Base-by-base conservation (phyloP, 2,888 invertebrate species). In the Oeneis ivallda region DNA sequence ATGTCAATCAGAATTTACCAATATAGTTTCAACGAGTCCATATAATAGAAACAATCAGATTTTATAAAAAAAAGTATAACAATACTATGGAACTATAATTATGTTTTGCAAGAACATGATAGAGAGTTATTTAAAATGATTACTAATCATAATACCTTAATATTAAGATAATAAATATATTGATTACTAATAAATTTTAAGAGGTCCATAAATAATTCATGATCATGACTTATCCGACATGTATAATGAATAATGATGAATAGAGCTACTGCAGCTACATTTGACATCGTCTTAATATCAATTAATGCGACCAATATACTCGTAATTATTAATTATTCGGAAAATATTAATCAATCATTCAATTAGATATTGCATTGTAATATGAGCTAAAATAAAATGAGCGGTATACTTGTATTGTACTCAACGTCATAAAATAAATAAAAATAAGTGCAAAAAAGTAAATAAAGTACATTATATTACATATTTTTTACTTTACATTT, bases 1-100 rank as follows among this genome's bases (percentile, higher is more conserved):
- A 45, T 72, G 71, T 72, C 74, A 72, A 63, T 74, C 62, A 66
- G 62, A 13, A 26, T 5, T 26, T 26, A 26, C 2, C 26, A 26
- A 26, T 26, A 26, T 26, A 4, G 26, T 26, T 26, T 26, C 26
- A 26, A 26, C 26, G 1, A 26, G 26, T 26, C 26, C 2, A 26
- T 26, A 26, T 26, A 26, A 26, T 26, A 5, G 26, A 26, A 26
- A 26, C 3, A n/a, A n/a, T n/a, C n/a, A n/a, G n/a, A n/a, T n/a
- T n/a, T n/a, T n/a, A n/a, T n/a, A n/a, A n/a, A n/a, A n/a, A n/a
- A n/a, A n/a, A n/a, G n/a, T n/a, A n/a, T n/a, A n/a, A n/a, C n/a
- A n/a, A n/a, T n/a, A n/a, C n/a, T n/a, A n/a, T n/a, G n/a, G n/a
- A n/a, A n/a, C n/a, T n/a, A n/a, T n/a, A n/a, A n/a, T n/a, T n/a